These are phyloP conservation scores for Dasyprocta punctata DNA, from an alignment of 2,113 vertebrate species.

Conservation along the genomic window DNA sequence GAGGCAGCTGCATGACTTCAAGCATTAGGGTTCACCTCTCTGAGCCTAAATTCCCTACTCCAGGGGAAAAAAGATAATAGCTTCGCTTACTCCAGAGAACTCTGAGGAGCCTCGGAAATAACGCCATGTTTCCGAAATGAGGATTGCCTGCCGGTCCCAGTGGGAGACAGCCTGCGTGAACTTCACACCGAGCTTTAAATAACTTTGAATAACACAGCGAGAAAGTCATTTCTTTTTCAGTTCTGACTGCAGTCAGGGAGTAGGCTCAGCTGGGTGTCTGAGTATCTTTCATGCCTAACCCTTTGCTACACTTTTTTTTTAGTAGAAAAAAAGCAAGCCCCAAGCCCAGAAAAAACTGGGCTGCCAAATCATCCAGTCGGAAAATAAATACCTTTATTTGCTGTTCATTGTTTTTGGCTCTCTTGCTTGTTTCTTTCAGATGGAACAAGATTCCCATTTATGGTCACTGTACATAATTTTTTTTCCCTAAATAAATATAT, in stretches of 20 bases:
- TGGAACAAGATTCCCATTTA: background rate
- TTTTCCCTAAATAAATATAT: background rate
- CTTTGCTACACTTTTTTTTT: background rate
- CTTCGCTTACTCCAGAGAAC: background rate
- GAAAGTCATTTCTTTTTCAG: background rate
- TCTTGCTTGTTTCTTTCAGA: background rate
- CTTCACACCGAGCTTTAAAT: constrained; percentile 34
- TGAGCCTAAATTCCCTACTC: constrained; percentile 9
- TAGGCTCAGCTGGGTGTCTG: background rate
- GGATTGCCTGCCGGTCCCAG: background rate
- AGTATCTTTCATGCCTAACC: background rate
- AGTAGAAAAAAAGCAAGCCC: background rate
- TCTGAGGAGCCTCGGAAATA: background rate
- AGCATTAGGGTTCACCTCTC: background rate
- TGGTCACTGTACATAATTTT: background rate
- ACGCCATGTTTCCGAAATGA: background rate
- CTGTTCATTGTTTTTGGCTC: background rate
- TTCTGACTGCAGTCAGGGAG: background rate
- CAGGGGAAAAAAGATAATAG: background rate
- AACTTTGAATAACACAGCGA: background rate
- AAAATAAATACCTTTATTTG: background rate
- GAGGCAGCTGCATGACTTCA: background rate
- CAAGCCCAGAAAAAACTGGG: background rate
- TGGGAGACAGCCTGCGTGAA: background rate
- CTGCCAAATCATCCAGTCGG: background rate